Conservation (phyloP, 2,113 vertebrate species). For the Thinocorus orbignyianus region DNA sequence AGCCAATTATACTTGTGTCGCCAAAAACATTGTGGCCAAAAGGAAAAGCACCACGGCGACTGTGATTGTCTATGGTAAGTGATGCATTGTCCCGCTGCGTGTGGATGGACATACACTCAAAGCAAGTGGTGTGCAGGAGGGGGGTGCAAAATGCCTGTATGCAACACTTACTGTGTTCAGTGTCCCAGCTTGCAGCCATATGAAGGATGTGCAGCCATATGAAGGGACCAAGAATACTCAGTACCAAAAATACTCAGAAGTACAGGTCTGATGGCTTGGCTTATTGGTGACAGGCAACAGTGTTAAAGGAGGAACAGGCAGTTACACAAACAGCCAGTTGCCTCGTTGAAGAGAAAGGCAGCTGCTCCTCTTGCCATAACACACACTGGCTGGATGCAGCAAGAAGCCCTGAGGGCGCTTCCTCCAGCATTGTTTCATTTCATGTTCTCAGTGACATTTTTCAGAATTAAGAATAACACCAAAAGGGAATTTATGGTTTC, state of each 20-base stretch:
- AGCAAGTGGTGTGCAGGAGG: background rate
- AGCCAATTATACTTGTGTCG: conserved; percentile 94
- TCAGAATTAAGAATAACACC: background rate
- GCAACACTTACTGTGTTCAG: fast-evolving
- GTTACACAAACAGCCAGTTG: background rate
- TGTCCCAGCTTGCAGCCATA: background rate
- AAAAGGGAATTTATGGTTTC: background rate
- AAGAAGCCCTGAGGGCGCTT: background rate
- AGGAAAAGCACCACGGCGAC: conserved; percentile 91
- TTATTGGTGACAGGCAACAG: background rate
- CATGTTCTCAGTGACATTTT: background rate
- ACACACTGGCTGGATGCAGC: fast-evolving
- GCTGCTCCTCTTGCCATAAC: background rate
- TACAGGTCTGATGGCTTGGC: background rate
- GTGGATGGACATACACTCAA: fast-evolving
- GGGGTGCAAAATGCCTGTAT: too few species aligned
- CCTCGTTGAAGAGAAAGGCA: background rate
- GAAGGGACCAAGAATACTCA: too few species aligned
- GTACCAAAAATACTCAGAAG: background rate
- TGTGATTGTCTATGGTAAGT: conserved; percentile 92
- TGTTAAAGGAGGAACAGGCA: background rate
- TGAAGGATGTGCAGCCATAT: background rate
- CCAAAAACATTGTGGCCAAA: conserved; percentile 95
- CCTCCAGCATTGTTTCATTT: background rate
- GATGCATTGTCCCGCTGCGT: background rate